Evolutionary conservation across 2,888 invertebrate genomes (phyloP), one percentile per base, ranked within the genome.

Genomic region (Drosophila nigricruria): DNA sequence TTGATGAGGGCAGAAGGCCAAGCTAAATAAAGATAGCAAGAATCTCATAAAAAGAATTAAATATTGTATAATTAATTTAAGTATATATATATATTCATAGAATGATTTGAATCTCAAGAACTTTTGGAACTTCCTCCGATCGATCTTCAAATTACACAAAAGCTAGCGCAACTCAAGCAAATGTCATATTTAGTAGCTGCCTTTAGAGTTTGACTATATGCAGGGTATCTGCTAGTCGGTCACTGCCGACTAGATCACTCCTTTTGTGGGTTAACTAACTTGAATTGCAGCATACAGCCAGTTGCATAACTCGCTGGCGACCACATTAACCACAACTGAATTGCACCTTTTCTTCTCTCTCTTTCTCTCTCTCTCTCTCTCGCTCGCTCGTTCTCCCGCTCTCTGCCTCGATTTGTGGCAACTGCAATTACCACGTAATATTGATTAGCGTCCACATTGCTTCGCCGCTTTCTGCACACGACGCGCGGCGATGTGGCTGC

Each of bases 381-480:
- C 25, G 70, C 78, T 10, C 68, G 23, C 4, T 5, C 47, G 14
- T 12, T 16, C 25, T 25, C 25, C 18, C 27, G 72, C 79, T 12
- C 69, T 18, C 14, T 18, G 20, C 3, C 43, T 43, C 20, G 20
- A 5, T 23, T 34, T 52, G 53, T 23, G 50, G 50, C 53, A 50
- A 64, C 60, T 49, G 67, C 32, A 38, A 47, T 43, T 59, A 49
- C 50, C 43, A 8, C 30, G 42, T 20, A 20, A 64, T 56, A 69
- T 45, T 69, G 36, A 66, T 79, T 70, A 92, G 92, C 91, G 52
- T 83, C 81, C 52, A 70, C 80, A 30, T 70, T 92, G 50, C 64
- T 92, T 45, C 83, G 89, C 53, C 91, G 92, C 45, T 92, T 91
- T 78, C 77, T 92, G 65, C 85, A 91, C 79, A 90, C 92, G 27